Percentiles rank a stretch among this genome's conserved stretches.
Evolutionary conservation across 2,113 vertebrate genomes (phyloP).

Genomic region (Ahaetulla prasina): DNA sequence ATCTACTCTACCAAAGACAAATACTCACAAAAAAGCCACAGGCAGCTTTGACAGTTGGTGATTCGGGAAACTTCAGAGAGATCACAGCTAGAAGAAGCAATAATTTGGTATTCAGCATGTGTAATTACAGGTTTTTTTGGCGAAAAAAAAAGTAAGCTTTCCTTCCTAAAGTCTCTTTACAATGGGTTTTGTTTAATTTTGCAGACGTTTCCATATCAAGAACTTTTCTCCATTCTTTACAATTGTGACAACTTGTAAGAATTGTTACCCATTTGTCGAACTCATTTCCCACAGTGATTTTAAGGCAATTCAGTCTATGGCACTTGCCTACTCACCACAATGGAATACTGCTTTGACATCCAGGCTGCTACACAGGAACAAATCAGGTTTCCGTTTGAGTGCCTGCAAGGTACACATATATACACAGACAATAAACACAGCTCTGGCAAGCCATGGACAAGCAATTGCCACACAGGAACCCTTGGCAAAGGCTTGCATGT

Average conservation of each 20-base stretch:
- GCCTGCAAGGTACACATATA: constrained; percentile 87
- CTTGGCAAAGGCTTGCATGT: constrained; percentile 33
- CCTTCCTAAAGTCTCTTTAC: neutral
- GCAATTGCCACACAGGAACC: constrained; percentile 9
- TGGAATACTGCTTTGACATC: constrained; percentile 97
- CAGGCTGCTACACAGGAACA: constrained; percentile 93
- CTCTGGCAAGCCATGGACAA: constrained; percentile 22
- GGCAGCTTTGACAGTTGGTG: constrained; percentile 94
- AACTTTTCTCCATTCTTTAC: neutral
- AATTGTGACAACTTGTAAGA: neutral
- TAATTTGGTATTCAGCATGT: constrained; percentile 33
- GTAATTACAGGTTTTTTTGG: neutral
- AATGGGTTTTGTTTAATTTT: neutral
- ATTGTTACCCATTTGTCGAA: neutral
- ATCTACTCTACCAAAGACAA: rapidly evolving
- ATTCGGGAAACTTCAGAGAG: constrained; percentile 96
- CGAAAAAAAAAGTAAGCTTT: neutral
- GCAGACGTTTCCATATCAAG: neutral
- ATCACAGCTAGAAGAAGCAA: constrained; percentile 78
- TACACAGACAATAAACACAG: constrained; percentile 51
- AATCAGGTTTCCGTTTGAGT: constrained; percentile 97
- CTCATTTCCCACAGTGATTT: neutral
- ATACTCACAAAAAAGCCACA: constrained; percentile 95
- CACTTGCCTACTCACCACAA: constrained; percentile 84
- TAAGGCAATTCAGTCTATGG: neutral